Conservation (phyloP, 2,113 vertebrate genomes). For the Herpailurus yagouaroundi region DNA sequence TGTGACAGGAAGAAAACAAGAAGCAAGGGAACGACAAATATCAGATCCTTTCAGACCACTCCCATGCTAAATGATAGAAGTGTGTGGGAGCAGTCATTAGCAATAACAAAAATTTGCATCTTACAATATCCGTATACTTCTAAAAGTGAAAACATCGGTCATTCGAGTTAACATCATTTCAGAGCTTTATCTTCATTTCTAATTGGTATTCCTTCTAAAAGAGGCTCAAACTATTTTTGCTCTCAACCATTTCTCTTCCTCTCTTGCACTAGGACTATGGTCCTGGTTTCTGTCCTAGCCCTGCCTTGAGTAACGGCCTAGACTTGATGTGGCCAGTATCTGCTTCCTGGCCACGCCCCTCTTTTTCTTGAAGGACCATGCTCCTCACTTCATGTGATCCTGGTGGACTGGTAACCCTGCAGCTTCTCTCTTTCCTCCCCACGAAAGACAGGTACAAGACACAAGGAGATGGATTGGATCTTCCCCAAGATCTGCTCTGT, state of each 20-base stretch:
- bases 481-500: conserved; percentile 15
- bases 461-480: not conserved
- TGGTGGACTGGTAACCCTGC: not conserved
- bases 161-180: not conserved
- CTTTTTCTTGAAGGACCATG: not conserved
- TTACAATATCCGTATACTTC: conserved; percentile 22
- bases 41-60: not conserved
- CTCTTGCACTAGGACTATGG: not conserved
- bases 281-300: not conserved
- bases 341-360: not conserved
- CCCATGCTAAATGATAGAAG: not conserved
- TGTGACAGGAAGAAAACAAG: conserved; percentile 29
- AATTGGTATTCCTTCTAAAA: conserved; percentile 1
- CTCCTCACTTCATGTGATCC: not conserved
- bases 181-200: conserved; percentile 41
- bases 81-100: conserved; percentile 23
- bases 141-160: not conserved
- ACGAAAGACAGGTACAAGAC: not conserved
- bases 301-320: not conserved
- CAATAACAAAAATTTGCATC: conserved; percentile 25
- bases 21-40: not conserved
- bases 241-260: not conserved
- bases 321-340: not conserved
- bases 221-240: not conserved
- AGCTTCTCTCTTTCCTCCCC: not conserved